These are phyloP conservation scores for Drepana falcataria DNA, from an alignment of 2,888 invertebrate genomes.

Conservation along the genomic window DNA sequence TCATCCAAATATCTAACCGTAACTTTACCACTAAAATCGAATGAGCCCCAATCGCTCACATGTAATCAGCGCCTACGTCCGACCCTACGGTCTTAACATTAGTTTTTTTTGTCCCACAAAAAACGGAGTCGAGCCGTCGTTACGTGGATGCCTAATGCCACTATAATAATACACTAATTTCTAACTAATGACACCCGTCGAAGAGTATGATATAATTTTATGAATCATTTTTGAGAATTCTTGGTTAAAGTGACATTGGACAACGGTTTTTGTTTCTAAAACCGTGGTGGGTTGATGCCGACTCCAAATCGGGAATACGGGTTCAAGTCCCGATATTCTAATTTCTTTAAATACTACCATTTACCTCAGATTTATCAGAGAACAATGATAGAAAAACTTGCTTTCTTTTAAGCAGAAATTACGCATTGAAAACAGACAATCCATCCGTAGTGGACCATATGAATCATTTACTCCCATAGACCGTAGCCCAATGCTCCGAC, in stretches of 20 bases:
- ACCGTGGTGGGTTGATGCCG: neutral
- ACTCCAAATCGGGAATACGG: no score
- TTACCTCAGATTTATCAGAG: no score
- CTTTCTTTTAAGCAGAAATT: no score
- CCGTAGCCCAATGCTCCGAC: no score
- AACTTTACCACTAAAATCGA: neutral
- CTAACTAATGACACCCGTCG: conserved; percentile 50
- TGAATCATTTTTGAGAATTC: conserved; percentile 2
- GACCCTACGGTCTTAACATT: conserved; percentile 25
- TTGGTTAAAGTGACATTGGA: neutral
- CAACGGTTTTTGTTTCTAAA: neutral
- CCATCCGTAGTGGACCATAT: no score
- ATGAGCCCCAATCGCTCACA: conserved; percentile 15
- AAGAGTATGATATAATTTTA: conserved; percentile 15
- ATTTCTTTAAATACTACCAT: no score
- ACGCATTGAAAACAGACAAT: no score
- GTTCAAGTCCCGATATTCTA: no score
- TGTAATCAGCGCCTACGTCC: conserved; percentile 37
- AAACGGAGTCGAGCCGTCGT: conserved; percentile 24
- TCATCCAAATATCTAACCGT: neutral
- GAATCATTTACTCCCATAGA: no score
- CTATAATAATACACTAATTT: conserved; percentile 54
- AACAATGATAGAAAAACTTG: no score
- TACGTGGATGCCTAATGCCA: conserved; percentile 49
- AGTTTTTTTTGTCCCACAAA: conserved; percentile 28